These are phyloP conservation scores for Buathra laborator DNA, from an alignment of 2,888 invertebrate genomes.

Conservation along the genomic window DNA sequence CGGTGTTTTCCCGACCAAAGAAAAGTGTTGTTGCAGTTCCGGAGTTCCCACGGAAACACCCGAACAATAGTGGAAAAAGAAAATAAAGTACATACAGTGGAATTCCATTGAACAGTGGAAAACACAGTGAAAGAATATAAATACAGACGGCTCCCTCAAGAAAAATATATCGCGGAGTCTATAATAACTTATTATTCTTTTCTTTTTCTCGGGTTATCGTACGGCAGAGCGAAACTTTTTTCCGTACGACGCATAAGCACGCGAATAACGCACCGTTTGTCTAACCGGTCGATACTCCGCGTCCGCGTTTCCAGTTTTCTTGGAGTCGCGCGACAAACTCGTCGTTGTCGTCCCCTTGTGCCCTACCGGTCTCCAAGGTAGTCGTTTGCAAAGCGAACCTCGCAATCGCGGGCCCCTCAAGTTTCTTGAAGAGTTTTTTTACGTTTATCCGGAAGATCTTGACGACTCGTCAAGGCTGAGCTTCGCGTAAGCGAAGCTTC, in stretches of 20 bases:
- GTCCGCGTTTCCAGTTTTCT: slow-evolving; percentile 14
- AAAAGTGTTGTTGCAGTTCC: not conserved
- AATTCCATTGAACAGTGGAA: not conserved
- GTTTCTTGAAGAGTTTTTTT: not conserved
- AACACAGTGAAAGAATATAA: not conserved
- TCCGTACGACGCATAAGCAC: not conserved
- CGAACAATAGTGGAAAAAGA: not conserved
- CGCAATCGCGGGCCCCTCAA: slow-evolving; percentile 7
- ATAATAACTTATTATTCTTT: not conserved
- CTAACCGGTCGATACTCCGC: slow-evolving; percentile 38
- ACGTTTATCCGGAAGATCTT: slow-evolving; percentile 12
- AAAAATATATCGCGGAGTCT: not conserved
- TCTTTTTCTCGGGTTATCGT: not conserved
- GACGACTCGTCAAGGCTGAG: not conserved
- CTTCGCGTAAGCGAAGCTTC: not conserved
- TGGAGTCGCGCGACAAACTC: slow-evolving; percentile 25
- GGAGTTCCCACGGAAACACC: too few species aligned
- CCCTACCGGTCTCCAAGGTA: not conserved
- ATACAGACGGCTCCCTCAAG: not conserved
- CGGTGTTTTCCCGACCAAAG: not conserved
- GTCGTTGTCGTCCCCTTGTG: not conserved
- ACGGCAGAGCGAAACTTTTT: not conserved
- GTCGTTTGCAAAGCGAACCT: slow-evolving; percentile 6
- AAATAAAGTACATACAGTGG: not conserved
- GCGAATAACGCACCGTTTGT: slow-evolving; percentile 8